Evolutionary conservation across 53 echinoderm and acorn worm species (phyloP).

Genomic region (Apostichopus leukothele): DNA sequence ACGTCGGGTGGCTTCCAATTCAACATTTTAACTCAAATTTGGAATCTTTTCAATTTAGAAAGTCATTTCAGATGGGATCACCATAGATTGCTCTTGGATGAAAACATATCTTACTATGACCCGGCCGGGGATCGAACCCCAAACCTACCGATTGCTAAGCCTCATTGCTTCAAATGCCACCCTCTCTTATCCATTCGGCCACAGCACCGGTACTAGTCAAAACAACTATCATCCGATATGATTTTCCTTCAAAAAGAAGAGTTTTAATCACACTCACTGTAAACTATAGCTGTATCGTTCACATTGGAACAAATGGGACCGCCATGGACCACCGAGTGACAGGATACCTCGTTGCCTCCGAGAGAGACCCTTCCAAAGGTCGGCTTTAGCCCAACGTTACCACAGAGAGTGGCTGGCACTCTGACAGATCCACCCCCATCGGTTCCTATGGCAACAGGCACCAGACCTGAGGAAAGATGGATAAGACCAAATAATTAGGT

Average conservation of each 20-base stretch:
- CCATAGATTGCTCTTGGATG: too few species aligned
- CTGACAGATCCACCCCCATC: slow-evolving; percentile 93
- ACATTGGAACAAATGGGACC: slow-evolving; percentile 81
- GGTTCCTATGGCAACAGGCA: slow-evolving; percentile 85
- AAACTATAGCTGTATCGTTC: slow-evolving; percentile 71
- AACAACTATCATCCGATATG: too few species aligned
- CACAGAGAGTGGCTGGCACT: slow-evolving; percentile 77
- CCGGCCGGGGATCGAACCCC: too few species aligned
- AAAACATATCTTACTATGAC: too few species aligned
- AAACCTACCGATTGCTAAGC: too few species aligned
- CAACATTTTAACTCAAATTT: too few species aligned
- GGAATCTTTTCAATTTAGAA: too few species aligned
- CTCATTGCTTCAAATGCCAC: too few species aligned
- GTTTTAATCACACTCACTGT: slow-evolving; percentile 61
- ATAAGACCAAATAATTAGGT: neutral
- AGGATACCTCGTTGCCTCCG: slow-evolving; percentile 45
- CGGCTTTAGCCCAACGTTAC: slow-evolving; percentile 85
- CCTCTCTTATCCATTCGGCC: too few species aligned
- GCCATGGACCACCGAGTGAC: slow-evolving; percentile 56
- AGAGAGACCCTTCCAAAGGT: slow-evolving; percentile 76
- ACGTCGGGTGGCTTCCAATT: too few species aligned
- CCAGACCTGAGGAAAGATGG: slow-evolving; percentile 64
- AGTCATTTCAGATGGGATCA: too few species aligned
- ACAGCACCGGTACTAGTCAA: too few species aligned
- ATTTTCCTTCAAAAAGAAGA: neutral